Evolutionary conservation across 2,888 invertebrate species (phyloP), one percentile per base, ranked within the genome.

Genomic region (Ophion ventricosus): DNA sequence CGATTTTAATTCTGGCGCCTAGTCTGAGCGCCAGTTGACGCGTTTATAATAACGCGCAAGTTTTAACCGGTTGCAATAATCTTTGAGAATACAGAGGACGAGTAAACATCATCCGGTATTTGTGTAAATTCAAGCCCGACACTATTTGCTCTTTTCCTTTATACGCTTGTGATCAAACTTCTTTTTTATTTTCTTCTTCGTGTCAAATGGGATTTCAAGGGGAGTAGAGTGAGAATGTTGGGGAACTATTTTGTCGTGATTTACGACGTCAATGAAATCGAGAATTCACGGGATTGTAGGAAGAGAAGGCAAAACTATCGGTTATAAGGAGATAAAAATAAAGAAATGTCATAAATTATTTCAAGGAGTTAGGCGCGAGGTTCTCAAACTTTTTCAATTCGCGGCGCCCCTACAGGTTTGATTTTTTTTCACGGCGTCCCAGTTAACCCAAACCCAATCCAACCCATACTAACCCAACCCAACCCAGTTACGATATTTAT

Each of bases 41-140:
- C 66, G 67, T 43, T 11, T 20, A 23, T 20, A 49, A 35, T 35
- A 57, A 69, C 49, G 49, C 20, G 72, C 59, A 43, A 83, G 59
- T 77, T 74, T 63, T 23, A 66, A 64, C 49, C 40, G 26, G n/a
- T n/a, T 76, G 40, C 69, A 78, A 63, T 79, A 63, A 81, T 84
- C 73, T 73, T 70, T 54, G 61, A 25, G 77, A 81, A 63, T 56
- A 79, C 78, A 56, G 11, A 14, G 72, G 40, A 54, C 40, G 56
- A 63, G 78, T 64, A 79, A 79, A 79, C 70, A 72, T 72, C 70
- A 56, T 72, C 61, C 43, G 43, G 29, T 56, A 26, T 56, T 63
- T 64, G 61, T 56, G 54, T 23, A 11, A 49, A 70, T 29, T 78
- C 43, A n/a, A 43, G 26, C 77, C 17, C 20, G 43, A 20, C 26